These are phyloP conservation scores for Albula glossodonta DNA, from an alignment of 2,113 vertebrate species.

Conservation along the genomic window DNA sequence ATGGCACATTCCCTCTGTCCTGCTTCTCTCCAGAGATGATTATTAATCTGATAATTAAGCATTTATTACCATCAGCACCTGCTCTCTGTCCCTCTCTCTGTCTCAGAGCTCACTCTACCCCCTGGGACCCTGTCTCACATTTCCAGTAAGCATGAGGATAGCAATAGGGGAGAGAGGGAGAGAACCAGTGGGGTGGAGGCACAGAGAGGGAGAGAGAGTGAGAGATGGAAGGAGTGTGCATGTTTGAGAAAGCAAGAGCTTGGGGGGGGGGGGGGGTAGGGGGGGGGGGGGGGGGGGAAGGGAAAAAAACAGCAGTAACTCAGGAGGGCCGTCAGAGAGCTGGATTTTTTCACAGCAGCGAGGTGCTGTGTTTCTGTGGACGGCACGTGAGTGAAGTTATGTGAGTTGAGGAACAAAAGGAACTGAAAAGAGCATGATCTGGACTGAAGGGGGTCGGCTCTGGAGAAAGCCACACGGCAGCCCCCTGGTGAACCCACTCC, in stretches of 20 bases:
- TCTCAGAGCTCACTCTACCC: conserved; percentile 33
- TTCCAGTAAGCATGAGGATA: conserved; percentile 18
- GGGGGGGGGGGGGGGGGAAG: conserved; percentile 31
- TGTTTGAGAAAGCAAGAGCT: not conserved
- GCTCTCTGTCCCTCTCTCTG: conserved; percentile 50
- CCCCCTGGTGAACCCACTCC: not conserved
- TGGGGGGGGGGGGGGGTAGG: conserved; percentile 38
- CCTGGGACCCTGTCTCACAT: conserved; percentile 39
- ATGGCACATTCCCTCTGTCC: not conserved
- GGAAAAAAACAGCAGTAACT: conserved; percentile 32
- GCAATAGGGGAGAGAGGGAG: not conserved
- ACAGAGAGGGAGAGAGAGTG: not conserved
- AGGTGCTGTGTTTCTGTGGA: not conserved
- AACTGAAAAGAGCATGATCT: not conserved
- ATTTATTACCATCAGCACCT: conserved; percentile 63
- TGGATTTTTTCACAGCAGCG: conserved; percentile 23
- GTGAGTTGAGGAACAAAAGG: not conserved
- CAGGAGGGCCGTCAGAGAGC: conserved; percentile 29
- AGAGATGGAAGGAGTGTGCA: not conserved
- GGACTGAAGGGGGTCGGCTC: too few relatives aligned
- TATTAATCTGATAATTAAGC: conserved; percentile 69
- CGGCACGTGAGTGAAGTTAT: conserved; percentile 4
- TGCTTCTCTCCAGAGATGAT: conserved; percentile 36
- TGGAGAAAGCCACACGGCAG: too few relatives aligned
- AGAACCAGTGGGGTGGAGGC: not conserved